These are phyloP conservation scores for Cheiracanthium punctorium DNA, from an alignment of 2,888 invertebrate species.

Conservation along the genomic window DNA sequence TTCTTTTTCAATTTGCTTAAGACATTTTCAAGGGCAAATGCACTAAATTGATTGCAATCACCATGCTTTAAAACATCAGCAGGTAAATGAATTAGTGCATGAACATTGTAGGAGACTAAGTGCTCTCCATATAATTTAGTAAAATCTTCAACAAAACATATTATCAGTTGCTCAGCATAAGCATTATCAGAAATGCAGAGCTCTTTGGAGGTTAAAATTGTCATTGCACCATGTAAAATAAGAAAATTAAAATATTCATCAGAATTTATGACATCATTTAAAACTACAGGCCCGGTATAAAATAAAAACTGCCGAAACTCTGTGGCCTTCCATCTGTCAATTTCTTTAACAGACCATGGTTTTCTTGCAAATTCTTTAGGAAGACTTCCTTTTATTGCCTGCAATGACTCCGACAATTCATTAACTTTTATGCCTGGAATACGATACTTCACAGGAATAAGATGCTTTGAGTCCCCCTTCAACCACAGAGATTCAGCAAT, in stretches of 20 bases:
- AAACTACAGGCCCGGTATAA: neutral
- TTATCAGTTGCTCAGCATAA: neutral
- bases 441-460: no score
- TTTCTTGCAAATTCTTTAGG: neutral
- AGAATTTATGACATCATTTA: neutral
- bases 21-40: neutral
- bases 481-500: neutral
- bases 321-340: no score
- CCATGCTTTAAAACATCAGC: neutral
- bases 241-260: neutral
- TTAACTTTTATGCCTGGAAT: neutral
- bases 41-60: neutral
- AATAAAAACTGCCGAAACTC: neutral
- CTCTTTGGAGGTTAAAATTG: neutral
- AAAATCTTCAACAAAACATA: neutral
- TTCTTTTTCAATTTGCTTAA: neutral
- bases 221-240: neutral
- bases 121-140: neutral
- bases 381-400: neutral
- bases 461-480: neutral
- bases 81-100: neutral
- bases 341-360: neutral
- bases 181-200: neutral
- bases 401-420: neutral
- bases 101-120: neutral